These are phyloP conservation scores for Myotis yumanensis DNA, from an alignment of 2,113 vertebrate genomes.

Conservation along the genomic window DNA sequence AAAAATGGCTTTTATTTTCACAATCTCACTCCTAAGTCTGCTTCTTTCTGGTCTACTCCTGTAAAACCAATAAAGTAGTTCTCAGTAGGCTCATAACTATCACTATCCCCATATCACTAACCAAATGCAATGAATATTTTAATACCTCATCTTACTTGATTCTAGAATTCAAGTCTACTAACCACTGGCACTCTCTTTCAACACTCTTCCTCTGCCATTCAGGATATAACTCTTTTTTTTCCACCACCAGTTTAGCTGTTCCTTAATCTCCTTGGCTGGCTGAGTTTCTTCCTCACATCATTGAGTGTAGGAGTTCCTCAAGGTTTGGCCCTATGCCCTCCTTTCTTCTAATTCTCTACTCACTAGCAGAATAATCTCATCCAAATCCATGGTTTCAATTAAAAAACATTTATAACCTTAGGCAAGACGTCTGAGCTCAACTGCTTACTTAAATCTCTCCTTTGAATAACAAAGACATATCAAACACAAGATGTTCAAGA, in stretches of 20 bases:
- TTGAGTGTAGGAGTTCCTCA: conserved; percentile 52
- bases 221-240: neutral
- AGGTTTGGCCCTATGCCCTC: conserved; percentile 48
- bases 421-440: conserved; percentile 42
- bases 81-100: neutral
- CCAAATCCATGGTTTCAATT: conserved; percentile 69
- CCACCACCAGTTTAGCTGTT: neutral
- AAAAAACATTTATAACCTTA: conserved; percentile 57
- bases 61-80: neutral
- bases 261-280: conserved; percentile 45
- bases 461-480: conserved; percentile 54
- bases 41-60: neutral
- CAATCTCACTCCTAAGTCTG: neutral
- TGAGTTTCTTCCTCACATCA: conserved; percentile 17
- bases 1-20: neutral
- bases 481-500: neutral
- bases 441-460: conserved; percentile 46
- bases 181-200: neutral
- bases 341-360: conserved; percentile 43
- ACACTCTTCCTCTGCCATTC: neutral
- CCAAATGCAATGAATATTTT: neutral
- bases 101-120: neutral
- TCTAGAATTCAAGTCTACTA: neutral
- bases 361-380: conserved; percentile 30
- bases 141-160: neutral